Evolutionary conservation across 2,888 invertebrate species (phyloP).

Genomic region (Ormyrus pomaceus): DNA sequence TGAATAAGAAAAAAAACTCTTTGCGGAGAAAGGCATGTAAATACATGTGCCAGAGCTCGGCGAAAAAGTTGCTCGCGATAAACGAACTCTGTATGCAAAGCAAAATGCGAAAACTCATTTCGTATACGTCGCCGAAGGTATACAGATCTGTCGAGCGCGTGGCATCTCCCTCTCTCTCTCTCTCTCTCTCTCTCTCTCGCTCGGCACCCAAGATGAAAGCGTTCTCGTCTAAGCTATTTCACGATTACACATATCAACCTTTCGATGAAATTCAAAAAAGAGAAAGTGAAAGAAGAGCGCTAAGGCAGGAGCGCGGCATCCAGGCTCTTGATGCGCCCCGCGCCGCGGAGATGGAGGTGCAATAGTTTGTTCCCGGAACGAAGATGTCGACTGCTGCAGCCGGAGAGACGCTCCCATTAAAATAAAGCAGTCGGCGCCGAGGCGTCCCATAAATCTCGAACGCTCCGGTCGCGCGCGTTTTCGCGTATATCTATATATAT

Average conservation of each 20-base stretch:
- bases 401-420: conserved; percentile 35
- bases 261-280: conserved; percentile 47
- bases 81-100: conserved; percentile 11
- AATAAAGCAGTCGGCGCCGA: conserved; percentile 27
- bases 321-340: no score
- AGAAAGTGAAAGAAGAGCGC: conserved; percentile 30
- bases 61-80: neutral
- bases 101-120: conserved; percentile 27
- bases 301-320: no score
- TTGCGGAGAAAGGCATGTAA: neutral
- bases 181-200: neutral
- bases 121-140: neutral
- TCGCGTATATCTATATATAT: no score
- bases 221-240: neutral
- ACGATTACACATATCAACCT: neutral
- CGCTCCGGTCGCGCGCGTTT: conserved; percentile 13
- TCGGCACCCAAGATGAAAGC: neutral
- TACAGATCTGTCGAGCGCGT: neutral
- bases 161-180: no score
- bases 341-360: neutral
- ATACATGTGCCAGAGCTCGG: neutral
- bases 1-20: neutral
- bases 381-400: conserved; percentile 20
- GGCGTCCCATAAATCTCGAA: conserved; percentile 27
- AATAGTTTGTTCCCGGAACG: conserved; percentile 35